Percentiles rank a stretch among this genome's conserved stretches.
Conservation (phyloP, 1,140 invertebrate species). For the Pectinophora gossypiella region DNA sequence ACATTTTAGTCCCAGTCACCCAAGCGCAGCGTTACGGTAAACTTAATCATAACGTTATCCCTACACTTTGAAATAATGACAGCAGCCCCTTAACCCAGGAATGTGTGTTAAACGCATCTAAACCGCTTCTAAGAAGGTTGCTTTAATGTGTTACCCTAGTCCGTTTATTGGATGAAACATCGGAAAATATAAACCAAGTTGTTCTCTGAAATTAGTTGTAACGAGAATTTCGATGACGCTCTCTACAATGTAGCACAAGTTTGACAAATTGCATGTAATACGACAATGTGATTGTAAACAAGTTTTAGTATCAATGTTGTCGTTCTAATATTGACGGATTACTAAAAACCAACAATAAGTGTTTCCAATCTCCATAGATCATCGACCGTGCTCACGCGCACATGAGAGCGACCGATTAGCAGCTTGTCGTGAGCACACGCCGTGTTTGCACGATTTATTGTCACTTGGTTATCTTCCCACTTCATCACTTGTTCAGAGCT, state of each 20-base stretch:
- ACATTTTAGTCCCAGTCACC: constrained; percentile 35
- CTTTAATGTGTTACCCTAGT: constrained; percentile 9
- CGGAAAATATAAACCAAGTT: background rate
- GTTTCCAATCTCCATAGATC: background rate
- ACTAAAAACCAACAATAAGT: background rate
- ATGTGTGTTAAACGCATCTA: constrained; percentile 41
- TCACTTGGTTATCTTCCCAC: constrained; percentile 17
- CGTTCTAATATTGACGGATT: background rate
- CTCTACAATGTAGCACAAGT: background rate
- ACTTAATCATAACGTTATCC: constrained; percentile 45
- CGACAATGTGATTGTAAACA: background rate
- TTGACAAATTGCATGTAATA: background rate
- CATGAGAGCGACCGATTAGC: constrained; percentile 12
- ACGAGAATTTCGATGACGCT: background rate
- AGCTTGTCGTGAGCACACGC: constrained; percentile 17
- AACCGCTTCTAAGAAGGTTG: constrained; percentile 38
- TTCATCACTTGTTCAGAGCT: constrained; percentile 9
- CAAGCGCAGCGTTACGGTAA: constrained; percentile 37
- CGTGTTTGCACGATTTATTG: constrained; percentile 19
- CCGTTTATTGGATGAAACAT: constrained; percentile 3
- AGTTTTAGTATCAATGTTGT: background rate
- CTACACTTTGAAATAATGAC: constrained; percentile 27
- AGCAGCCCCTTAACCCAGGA: constrained; percentile 37
- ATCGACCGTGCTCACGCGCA: background rate
- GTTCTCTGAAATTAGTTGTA: background rate